Percentiles rank a stretch among this genome's conserved stretches.
Conservation (phyloP, 2,888 invertebrate genomes). For the Monopis laevigella region DNA sequence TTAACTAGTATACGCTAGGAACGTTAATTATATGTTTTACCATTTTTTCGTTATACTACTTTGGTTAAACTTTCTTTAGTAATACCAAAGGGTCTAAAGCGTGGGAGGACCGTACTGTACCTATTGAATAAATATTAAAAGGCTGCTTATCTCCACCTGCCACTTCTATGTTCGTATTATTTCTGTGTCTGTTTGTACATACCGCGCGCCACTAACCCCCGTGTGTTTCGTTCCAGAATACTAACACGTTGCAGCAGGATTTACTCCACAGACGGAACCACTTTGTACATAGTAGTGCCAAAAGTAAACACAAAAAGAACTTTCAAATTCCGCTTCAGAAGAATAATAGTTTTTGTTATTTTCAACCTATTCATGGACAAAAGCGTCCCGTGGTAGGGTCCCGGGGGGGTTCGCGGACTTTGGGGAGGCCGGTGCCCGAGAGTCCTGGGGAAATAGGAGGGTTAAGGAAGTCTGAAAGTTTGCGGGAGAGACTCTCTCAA, state of each 20-base stretch:
- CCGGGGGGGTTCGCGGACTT: constrained; percentile 53
- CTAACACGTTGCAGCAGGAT: constrained; percentile 66
- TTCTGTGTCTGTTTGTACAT: constrained; percentile 4
- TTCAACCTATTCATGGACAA: constrained; percentile 71
- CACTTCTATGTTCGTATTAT: no score
- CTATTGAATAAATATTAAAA: no score
- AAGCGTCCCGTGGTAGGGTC: constrained; percentile 61
- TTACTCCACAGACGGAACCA: constrained; percentile 66
- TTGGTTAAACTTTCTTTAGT: background rate
- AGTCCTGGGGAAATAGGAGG: constrained; percentile 53
- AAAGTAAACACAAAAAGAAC: constrained; percentile 68
- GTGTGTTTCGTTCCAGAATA: constrained; percentile 59
- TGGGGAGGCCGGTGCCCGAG: constrained; percentile 58
- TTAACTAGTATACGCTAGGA: background rate
- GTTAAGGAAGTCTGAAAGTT: constrained; percentile 59
- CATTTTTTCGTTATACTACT: background rate
- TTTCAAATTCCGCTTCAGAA: constrained; percentile 73
- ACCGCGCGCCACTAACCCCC: constrained; percentile 36
- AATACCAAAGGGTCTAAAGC: no score
- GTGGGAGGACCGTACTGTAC: no score
- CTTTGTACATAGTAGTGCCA: constrained; percentile 60
- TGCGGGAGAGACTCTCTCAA: constrained; percentile 58
- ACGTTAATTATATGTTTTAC: background rate
- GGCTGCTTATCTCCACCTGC: no score
- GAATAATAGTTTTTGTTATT: constrained; percentile 73